Conservation (phyloP, 2,888 invertebrate species). For the Morpho achilles region DNA sequence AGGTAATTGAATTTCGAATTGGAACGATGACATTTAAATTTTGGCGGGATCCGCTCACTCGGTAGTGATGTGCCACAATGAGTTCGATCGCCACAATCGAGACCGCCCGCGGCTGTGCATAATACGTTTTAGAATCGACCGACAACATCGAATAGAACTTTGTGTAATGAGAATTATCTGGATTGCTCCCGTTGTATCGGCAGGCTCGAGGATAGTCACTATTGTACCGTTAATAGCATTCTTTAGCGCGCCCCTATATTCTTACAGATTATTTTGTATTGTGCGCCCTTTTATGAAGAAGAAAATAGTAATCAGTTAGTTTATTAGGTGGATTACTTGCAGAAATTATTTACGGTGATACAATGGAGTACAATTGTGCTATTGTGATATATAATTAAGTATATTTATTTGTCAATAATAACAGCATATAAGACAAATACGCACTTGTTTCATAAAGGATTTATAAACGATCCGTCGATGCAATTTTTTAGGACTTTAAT, state of each 20-base stretch:
- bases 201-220: conserved; percentile 51
- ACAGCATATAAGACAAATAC: too few relatives aligned
- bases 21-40: conserved; percentile 82
- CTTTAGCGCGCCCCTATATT: conserved; percentile 63
- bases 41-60: conserved; percentile 61
- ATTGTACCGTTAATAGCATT: conserved; percentile 66
- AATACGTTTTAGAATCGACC: conserved; percentile 68
- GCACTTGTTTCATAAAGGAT: too few relatives aligned
- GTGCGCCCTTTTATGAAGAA: conserved; percentile 59
- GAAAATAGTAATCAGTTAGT: conserved; percentile 72
- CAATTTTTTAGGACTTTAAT: too few relatives aligned
- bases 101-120: conserved; percentile 70
- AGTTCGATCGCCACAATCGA: conserved; percentile 58
- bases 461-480: too few relatives aligned
- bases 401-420: too few relatives aligned
- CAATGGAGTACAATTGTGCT: not conserved
- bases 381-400: too few relatives aligned
- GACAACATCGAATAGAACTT: conserved; percentile 71
- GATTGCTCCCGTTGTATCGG: conserved; percentile 73
- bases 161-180: conserved; percentile 78
- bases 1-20: conserved; percentile 83
- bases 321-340: conserved; percentile 72
- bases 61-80: conserved; percentile 73
- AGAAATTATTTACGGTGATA: conserved; percentile 39
- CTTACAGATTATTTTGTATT: conserved; percentile 68